Percentiles rank a stretch among this genome's conserved stretches.
Evolutionary conservation across 1,140 invertebrate species (phyloP).

Genomic region (Andrena cerasifolii): DNA sequence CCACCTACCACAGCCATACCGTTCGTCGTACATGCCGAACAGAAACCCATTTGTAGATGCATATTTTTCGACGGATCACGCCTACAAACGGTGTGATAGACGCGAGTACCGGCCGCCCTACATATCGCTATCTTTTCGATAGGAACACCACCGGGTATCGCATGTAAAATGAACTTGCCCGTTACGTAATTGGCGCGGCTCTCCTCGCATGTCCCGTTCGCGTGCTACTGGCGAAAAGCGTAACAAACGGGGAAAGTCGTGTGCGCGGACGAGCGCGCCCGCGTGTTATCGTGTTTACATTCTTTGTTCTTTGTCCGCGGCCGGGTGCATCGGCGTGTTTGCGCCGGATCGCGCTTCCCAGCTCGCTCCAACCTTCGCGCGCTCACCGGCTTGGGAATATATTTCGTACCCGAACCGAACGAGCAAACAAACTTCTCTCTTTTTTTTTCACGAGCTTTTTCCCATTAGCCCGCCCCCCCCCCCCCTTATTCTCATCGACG

Average conservation of each 20-base stretch:
- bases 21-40: neutral
- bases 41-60: neutral
- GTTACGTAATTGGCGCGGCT: constrained; percentile 19
- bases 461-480: neutral
- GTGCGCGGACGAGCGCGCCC: constrained; percentile 15
- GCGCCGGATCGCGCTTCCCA: constrained; percentile 41
- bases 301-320: constrained; percentile 58
- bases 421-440: constrained; percentile 4
- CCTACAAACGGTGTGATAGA: neutral
- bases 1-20: constrained; percentile 1
- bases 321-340: constrained; percentile 48
- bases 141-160: neutral
- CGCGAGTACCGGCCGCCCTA: neutral
- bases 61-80: neutral
- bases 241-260: constrained; percentile 42
- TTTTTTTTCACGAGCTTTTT: neutral
- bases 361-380: constrained; percentile 6
- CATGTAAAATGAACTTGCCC: constrained; percentile 22
- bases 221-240: constrained; percentile 8
- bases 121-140: constrained; percentile 18
- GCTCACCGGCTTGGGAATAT: neutral
- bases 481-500: neutral
- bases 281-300: constrained; percentile 64
- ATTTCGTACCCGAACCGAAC: neutral
- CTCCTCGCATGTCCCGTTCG: neutral